Conservation (phyloP, 2,888 invertebrate species). For the Drosophila borborema region DNA sequence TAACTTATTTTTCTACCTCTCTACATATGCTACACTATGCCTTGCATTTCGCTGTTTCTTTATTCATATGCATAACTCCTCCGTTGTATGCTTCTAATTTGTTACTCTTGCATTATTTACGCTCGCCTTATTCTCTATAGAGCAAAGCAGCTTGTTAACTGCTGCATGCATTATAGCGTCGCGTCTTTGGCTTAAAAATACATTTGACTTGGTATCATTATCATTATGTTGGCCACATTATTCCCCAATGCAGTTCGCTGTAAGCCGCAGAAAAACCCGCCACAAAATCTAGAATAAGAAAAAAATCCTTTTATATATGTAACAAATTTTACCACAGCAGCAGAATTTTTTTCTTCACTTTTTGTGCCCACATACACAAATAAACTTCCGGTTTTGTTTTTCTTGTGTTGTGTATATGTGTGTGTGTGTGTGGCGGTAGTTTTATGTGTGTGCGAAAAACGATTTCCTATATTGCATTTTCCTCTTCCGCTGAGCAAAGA, state of each 20-base stretch:
- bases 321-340: constrained; percentile 43
- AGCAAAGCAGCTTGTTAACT: constrained; percentile 26
- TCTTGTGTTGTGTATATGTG: background rate
- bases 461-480: constrained; percentile 85
- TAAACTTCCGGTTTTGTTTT: constrained; percentile 74
- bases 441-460: constrained; percentile 74
- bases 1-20: background rate
- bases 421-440: constrained; percentile 4
- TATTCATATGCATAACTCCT: background rate
- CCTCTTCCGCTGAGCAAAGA: constrained; percentile 82
- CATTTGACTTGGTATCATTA: constrained; percentile 40
- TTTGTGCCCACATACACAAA: constrained; percentile 52
- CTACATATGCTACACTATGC: background rate
- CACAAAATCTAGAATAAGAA: constrained; percentile 3
- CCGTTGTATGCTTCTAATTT: too few relatives aligned
- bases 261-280: constrained; percentile 17
- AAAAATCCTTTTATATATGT: constrained; percentile 16
- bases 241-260: constrained; percentile 14
- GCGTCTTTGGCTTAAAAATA: constrained; percentile 25
- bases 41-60: background rate
- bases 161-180: constrained; percentile 14
- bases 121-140: constrained; percentile 5
- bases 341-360: constrained; percentile 22
- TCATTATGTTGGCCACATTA: constrained; percentile 28
- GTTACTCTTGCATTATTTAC: constrained; percentile 10